A percentile compares a stretch with the other conserved stretches of the same genome.
These are phyloP conservation scores for Gadus chalcogrammus DNA, from an alignment of 2,113 vertebrate genomes.

Conservation along the genomic window DNA sequence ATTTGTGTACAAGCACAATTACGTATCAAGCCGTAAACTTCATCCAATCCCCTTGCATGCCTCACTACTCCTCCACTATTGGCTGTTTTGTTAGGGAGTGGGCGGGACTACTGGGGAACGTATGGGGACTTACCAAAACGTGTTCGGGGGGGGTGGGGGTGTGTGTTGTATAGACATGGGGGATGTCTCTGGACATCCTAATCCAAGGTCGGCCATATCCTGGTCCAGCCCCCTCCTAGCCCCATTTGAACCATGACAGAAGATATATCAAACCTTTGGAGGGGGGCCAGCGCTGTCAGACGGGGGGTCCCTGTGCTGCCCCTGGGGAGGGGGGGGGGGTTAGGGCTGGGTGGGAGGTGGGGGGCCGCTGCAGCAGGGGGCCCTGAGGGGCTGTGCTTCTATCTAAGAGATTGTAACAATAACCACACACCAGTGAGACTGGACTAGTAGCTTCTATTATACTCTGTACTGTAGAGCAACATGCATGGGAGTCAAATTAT, in stretches of 20 bases:
- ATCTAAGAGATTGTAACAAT: constrained; percentile 77
- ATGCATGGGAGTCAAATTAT: constrained; percentile 70
- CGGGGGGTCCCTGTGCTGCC: not conserved
- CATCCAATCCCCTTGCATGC: constrained; percentile 46
- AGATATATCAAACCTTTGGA: not conserved
- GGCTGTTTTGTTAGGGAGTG: constrained; percentile 44
- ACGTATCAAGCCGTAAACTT: constrained; percentile 27
- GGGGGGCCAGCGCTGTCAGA: constrained; percentile 22
- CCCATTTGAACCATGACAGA: too few species aligned
- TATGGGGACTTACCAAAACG: constrained; percentile 26
- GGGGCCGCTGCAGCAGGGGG: constrained; percentile 32
- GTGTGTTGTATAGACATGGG: too few species aligned
- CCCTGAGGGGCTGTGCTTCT: constrained; percentile 55
- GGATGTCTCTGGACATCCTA: constrained; percentile 8
- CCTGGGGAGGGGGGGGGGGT: too few species aligned
- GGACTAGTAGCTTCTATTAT: constrained; percentile 75
- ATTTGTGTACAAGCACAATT: constrained; percentile 66
- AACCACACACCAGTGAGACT: constrained; percentile 73
- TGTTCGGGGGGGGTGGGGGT: too few species aligned
- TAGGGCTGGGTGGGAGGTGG: not conserved
- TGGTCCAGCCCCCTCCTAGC: not conserved
- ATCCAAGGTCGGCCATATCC: constrained; percentile 12
- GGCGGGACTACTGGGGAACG: constrained; percentile 39
- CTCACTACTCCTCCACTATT: constrained; percentile 46
- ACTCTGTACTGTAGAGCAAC: constrained; percentile 74